A percentile compares a stretch with the other conserved stretches of the same genome.
Evolutionary conservation across 2,888 invertebrate species (phyloP).

Genomic region (Stenurella melanura): DNA sequence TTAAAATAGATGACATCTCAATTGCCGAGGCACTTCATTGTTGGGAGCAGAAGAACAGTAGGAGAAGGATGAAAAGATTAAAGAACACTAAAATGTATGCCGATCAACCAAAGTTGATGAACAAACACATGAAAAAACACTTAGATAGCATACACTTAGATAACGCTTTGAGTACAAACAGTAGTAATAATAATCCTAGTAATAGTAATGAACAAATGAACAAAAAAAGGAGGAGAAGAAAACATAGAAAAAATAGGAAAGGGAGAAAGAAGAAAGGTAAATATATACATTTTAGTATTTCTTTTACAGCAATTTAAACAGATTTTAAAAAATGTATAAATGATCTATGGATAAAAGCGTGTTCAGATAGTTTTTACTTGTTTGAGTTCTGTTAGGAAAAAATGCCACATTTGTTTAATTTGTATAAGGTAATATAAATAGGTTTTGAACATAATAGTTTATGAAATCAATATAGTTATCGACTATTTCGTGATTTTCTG

Average conservation of each 20-base stretch:
- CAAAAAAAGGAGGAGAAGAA: constrained; percentile 56
- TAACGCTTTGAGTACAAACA: constrained; percentile 25
- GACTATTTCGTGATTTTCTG: too few relatives aligned
- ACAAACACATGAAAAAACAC: constrained; percentile 42
- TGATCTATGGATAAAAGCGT: too few relatives aligned
- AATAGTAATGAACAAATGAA: constrained; percentile 51
- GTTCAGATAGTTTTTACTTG: too few relatives aligned
- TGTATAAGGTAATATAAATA: too few relatives aligned
- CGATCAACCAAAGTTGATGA: constrained; percentile 47
- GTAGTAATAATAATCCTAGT: constrained; percentile 32
- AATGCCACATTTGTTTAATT: too few relatives aligned
- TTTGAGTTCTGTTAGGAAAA: too few relatives aligned
- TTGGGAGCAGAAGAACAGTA: constrained; percentile 83
- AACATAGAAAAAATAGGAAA: constrained; percentile 61
- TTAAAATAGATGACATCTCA: constrained; percentile 86
- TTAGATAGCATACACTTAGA: constrained; percentile 25
- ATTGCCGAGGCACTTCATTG: constrained; percentile 90
- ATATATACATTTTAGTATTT: constrained; percentile 21
- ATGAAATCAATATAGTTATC: too few relatives aligned
- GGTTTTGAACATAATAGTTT: too few relatives aligned
- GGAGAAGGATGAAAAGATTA: constrained; percentile 62
- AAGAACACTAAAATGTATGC: constrained; percentile 46
- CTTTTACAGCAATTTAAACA: constrained; percentile 9
- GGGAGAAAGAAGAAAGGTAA: constrained; percentile 64
- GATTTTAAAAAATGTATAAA: neutral